A percentile compares a stretch with the other conserved stretches of the same genome.
Conservation (phyloP, 2,888 invertebrate genomes). For the Rosalia funebris region DNA sequence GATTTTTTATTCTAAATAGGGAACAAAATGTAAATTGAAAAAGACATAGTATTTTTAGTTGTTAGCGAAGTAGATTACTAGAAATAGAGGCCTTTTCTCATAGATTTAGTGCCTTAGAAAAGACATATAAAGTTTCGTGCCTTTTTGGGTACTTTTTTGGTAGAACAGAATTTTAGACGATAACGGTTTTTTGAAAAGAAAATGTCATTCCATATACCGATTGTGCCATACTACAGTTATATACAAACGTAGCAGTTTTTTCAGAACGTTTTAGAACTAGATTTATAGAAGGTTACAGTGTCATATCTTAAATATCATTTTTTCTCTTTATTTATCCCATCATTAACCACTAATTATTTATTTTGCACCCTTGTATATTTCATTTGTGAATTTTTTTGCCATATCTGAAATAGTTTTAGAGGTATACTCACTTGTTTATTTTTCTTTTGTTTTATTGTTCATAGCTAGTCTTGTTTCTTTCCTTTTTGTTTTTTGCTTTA, state of each 20-base stretch:
- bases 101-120: conserved; percentile 63
- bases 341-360: conserved; percentile 48
- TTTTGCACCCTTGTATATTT: conserved; percentile 52
- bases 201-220: conserved; percentile 49
- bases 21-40: conserved; percentile 46
- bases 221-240: conserved; percentile 51
- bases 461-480: conserved; percentile 57
- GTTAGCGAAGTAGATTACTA: conserved; percentile 41
- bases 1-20: conserved; percentile 43
- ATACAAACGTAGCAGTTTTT: conserved; percentile 41
- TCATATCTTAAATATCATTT: conserved; percentile 46
- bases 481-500: conserved; percentile 38
- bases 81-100: conserved; percentile 57
- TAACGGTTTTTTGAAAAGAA: conserved; percentile 35
- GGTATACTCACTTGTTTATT: conserved; percentile 37
- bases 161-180: conserved; percentile 43
- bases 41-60: conserved; percentile 44
- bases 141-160: conserved; percentile 53
- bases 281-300: conserved; percentile 44
- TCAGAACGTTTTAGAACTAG: conserved; percentile 41
- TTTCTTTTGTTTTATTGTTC: conserved; percentile 50
- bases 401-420: conserved; percentile 52
- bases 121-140: conserved; percentile 59
- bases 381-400: conserved; percentile 60
- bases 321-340: conserved; percentile 43